Evolutionary conservation across 2,113 vertebrate genomes (phyloP), one percentile per base, ranked within the genome.

Genomic region (Prinia subflava): DNA sequence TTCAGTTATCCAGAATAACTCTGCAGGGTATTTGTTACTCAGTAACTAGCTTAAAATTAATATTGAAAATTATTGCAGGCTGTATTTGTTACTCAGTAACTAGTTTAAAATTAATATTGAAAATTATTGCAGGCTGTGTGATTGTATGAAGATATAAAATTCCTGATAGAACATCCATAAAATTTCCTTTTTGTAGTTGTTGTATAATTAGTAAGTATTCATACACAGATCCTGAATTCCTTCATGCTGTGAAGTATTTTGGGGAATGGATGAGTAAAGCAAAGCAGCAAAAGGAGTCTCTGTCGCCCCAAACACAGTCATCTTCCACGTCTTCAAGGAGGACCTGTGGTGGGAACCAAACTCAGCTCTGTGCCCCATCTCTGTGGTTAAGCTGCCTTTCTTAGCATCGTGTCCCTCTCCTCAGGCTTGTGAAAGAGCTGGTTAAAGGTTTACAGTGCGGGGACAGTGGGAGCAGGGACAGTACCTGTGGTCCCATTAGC

Each of bases 321-420:
- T 46, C 23, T 74, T 63, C 68, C 25, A 12, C 4, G 11, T 24
- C 41, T 74, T 90, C 30, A 59, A 44, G 63, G 37, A 76, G 31
- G 7, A n/a, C 15, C 3, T 44, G 31, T 28, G 28, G 4, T 41
- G 55, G 49, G 35, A 92, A n/a, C 7, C 19, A 57, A 33, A 46
- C 21, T 7, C 41, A 67, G 8, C n/a, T 81, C 33, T 69, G 4
- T 59, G 31, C 42, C 35, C 23, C 17, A 37, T 42, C 19, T 65
- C 31, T 15, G 4, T 20, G 19, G 31, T 17, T 50, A 52, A 81
- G 14, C 16, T 13, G 2, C 12, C 30, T 76, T 25, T 63, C 16
- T 50, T 28, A 68, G 44, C n/a, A 56, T 20, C 0, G 0, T 0
- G 0, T 19, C 23, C n/a, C 33, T 82, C 31, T 87, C 53, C 27